A percentile compares a stretch with the other conserved stretches of the same genome.
Conservation (phyloP, 2,888 invertebrate species). For the Drosophila silvestris region DNA sequence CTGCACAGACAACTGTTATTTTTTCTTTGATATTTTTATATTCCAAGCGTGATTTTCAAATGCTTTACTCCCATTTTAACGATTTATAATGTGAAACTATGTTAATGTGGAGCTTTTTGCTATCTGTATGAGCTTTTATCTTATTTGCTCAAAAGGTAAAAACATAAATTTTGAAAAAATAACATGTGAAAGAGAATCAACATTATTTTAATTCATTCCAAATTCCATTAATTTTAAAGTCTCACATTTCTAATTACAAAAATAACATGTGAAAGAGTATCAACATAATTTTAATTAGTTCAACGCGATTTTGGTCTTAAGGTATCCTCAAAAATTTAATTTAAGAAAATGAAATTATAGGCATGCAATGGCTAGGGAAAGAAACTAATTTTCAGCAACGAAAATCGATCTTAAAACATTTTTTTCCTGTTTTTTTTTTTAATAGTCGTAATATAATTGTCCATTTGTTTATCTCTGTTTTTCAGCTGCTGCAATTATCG, state of each 20-base stretch:
- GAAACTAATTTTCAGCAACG: too few species aligned
- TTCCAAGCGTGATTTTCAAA: too few species aligned
- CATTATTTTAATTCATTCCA: background rate
- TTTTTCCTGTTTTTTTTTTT: too few species aligned
- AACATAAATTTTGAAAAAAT: background rate
- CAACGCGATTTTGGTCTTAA: background rate
- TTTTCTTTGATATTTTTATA: too few species aligned
- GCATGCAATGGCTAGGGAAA: accelerated
- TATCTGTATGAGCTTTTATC: accelerated
- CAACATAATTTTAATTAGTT: background rate
- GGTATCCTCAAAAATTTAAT: too few species aligned
- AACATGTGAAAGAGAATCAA: background rate
- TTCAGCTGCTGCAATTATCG: constrained; percentile 80
- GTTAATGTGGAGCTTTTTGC: too few species aligned
- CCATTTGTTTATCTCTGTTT: background rate
- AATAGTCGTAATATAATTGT: background rate
- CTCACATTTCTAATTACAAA: too few species aligned
- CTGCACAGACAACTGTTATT: background rate
- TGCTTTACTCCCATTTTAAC: too few species aligned
- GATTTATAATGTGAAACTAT: too few species aligned
- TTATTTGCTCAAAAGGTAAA: background rate
- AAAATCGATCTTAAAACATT: too few species aligned
- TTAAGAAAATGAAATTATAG: too few species aligned
- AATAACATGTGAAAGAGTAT: background rate
- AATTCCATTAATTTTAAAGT: too few species aligned